Percentiles rank a stretch among this genome's conserved stretches.
Evolutionary conservation across 2,797 vertebrate species (phyloP).

Genomic region (Chrosomus eos): DNA sequence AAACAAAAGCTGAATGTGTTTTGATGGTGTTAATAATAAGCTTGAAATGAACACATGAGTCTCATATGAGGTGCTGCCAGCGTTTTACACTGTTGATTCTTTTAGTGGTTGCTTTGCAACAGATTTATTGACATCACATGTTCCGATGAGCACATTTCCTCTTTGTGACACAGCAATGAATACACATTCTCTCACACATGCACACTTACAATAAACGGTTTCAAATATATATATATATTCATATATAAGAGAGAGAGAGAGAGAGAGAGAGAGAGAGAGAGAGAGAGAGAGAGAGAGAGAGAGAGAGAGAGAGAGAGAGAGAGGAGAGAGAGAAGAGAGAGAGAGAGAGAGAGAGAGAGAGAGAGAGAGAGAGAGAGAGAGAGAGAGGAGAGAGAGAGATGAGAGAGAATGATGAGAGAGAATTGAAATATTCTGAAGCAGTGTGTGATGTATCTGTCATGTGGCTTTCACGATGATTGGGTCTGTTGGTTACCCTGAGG

Average conservation of each 20-base stretch:
- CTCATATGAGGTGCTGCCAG: slow-evolving; percentile 37
- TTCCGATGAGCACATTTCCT: slow-evolving; percentile 35
- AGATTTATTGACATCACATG: slow-evolving; percentile 21
- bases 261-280: too few species aligned
- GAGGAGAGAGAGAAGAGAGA: too few species aligned
- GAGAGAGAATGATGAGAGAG: too few species aligned
- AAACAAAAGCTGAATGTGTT: background rate
- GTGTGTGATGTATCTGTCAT: slow-evolving; percentile 18
- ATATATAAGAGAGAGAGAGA: too few species aligned
- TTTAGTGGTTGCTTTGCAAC: slow-evolving; percentile 29
- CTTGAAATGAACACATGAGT: slow-evolving; percentile 37
- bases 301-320: too few species aligned
- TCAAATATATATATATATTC: too few species aligned
- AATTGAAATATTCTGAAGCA: too few species aligned
- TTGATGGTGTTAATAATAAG: slow-evolving; percentile 53
- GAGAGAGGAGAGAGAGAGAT: too few species aligned
- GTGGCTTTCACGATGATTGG: slow-evolving; percentile 14
- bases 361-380: too few species aligned
- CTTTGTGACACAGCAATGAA: slow-evolving; percentile 37
- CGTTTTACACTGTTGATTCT: slow-evolving; percentile 34
- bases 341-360: too few species aligned
- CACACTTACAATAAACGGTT: slow-evolving; percentile 11
- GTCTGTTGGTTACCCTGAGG: slow-evolving; percentile 9
- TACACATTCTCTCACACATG: slow-evolving; percentile 20
- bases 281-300: too few species aligned